These are phyloP conservation scores for Sphenopsis melanotis DNA, from an alignment of 2,797 vertebrate genomes.

Conservation along the genomic window DNA sequence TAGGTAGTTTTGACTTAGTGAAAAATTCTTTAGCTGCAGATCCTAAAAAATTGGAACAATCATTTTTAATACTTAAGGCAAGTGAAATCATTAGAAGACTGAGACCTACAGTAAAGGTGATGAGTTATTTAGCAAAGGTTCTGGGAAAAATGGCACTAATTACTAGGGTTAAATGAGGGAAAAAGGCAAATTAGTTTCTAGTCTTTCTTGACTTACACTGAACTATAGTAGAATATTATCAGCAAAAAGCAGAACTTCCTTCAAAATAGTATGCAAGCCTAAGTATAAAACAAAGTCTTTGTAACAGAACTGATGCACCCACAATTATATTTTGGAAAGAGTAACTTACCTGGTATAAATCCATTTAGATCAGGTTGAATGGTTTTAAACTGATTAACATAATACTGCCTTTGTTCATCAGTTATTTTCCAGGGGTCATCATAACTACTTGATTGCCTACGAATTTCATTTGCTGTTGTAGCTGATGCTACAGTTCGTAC, in stretches of 20 bases:
- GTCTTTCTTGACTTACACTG: background rate
- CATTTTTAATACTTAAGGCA: constrained; percentile 51
- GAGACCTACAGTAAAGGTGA: background rate
- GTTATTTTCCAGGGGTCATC: constrained; percentile 99
- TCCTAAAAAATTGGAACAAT: constrained; percentile 81
- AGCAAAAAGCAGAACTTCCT: background rate
- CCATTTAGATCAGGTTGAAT: constrained; percentile 97
- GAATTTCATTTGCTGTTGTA: constrained; percentile 92
- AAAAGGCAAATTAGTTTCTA: background rate
- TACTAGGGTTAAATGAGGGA: background rate
- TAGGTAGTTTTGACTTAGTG: constrained; percentile 98
- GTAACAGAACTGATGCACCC: constrained; percentile 20
- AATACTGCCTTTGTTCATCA: constrained; percentile 99
- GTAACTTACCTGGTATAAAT: constrained; percentile 92
- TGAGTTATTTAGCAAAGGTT: background rate
- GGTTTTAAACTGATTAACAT: constrained; percentile 99
- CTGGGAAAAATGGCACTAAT: background rate
- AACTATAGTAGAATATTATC: background rate
- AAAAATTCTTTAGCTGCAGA: constrained; percentile 99
- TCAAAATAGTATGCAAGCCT: constrained; percentile 17
- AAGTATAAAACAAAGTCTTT: background rate
- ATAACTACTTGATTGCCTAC: constrained; percentile 95
- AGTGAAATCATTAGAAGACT: background rate
- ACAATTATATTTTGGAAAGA: constrained; percentile 53
- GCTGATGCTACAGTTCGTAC: constrained; percentile 91